phyloP scores from a whole-genome alignment of 2,888 invertebrate genomes.

The Drosophila melanosoma region DNA sequence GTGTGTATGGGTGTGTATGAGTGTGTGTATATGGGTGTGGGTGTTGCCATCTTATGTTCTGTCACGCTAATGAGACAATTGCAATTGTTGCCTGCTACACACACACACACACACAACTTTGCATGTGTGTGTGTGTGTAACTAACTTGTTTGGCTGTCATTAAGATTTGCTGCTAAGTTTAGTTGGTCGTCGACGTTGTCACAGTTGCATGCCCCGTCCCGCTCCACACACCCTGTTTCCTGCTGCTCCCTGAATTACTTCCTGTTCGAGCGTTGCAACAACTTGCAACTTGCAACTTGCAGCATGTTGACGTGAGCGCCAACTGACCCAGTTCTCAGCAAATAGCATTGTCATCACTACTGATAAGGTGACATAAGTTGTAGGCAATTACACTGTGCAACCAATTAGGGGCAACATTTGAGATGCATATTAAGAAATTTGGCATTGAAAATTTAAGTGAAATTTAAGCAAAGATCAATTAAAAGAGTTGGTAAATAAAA shows the following conservation, averaged over 20 bases:
- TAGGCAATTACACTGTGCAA: constrained; percentile 64
- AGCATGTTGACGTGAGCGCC: constrained; percentile 69
- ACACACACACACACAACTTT: constrained; percentile 43
- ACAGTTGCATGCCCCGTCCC: not conserved
- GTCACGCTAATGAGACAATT: constrained; percentile 80
- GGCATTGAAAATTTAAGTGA: not conserved
- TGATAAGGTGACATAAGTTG: constrained; percentile 80
- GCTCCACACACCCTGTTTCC: not conserved
- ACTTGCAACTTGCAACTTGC: constrained; percentile 31
- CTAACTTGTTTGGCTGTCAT: constrained; percentile 62
- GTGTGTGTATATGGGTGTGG: constrained; percentile 14
- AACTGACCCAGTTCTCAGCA: constrained; percentile 63
- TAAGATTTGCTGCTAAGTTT: constrained; percentile 62
- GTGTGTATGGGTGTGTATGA: not conserved
- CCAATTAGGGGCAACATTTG: constrained; percentile 23
- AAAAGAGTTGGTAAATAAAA: too few species aligned
- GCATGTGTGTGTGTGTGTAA: constrained; percentile 16
- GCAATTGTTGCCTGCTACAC: constrained; percentile 69
- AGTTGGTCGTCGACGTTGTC: constrained; percentile 18
- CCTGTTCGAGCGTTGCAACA: constrained; percentile 35
- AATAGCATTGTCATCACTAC: constrained; percentile 58
- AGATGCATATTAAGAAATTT: not conserved
- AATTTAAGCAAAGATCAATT: not conserved
- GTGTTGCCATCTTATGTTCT: constrained; percentile 43
- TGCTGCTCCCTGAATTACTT: constrained; percentile 5